A percentile compares a stretch with the other conserved stretches of the same genome.
These are phyloP conservation scores for Grallaria varia DNA, from an alignment of 2,113 vertebrate species.

Conservation along the genomic window DNA sequence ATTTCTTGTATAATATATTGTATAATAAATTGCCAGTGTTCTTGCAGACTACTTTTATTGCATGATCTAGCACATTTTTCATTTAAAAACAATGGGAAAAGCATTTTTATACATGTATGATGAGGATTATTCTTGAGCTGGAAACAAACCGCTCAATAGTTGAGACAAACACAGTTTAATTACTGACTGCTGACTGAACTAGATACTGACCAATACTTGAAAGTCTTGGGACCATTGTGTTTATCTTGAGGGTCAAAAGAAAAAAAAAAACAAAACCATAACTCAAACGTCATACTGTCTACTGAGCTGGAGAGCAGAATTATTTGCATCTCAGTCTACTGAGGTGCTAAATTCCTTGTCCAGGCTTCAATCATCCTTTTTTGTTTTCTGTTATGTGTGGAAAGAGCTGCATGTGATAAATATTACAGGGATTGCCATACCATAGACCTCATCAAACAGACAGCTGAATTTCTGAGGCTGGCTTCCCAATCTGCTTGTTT, in stretches of 20 bases:
- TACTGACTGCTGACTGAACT: neutral
- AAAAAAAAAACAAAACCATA: fast-evolving
- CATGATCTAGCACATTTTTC: neutral
- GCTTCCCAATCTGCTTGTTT: neutral
- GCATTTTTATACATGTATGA: neutral
- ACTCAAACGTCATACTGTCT: neutral
- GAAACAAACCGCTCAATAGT: neutral
- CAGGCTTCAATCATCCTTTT: neutral
- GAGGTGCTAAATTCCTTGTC: neutral
- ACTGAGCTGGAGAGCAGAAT: neutral
- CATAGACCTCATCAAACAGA: neutral
- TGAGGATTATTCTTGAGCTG: neutral
- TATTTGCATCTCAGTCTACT: neutral
- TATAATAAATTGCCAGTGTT: neutral
- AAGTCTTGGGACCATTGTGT: neutral
- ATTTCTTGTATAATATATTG: neutral
- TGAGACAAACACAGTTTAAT: neutral
- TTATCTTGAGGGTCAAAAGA: neutral
- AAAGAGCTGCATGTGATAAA: neutral
- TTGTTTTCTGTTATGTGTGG: neutral
- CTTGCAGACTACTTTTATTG: neutral
- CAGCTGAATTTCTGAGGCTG: neutral
- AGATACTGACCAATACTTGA: neutral
- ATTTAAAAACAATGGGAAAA: neutral
- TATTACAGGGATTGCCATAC: neutral